Evolutionary conservation across 2,113 vertebrate species (phyloP).

Genomic region (Cygnus buccinator): DNA sequence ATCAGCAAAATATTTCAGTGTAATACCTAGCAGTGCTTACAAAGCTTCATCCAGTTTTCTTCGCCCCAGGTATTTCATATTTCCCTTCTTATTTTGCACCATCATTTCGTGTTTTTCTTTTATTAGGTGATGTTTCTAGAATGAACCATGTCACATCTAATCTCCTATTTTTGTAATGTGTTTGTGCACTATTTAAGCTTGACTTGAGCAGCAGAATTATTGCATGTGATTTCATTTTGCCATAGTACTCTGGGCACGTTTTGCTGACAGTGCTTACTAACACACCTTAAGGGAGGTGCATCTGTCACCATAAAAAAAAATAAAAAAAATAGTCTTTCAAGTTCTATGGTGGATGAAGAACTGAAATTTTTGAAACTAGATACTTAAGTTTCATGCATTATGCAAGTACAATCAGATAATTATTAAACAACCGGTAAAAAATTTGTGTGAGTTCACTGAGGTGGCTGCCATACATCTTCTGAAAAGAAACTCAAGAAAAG

Average conservation of each 20-base stretch:
- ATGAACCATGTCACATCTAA: slow-evolving; percentile 1
- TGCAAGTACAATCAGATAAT: not conserved
- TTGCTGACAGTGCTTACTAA: not conserved
- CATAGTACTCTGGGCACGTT: not conserved
- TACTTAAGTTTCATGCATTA: not conserved
- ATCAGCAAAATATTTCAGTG: not conserved
- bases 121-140: not conserved
- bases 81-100: not conserved
- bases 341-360: not conserved
- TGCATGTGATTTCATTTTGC: not conserved
- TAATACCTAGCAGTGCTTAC: not conserved
- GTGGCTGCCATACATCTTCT: fast-evolving
- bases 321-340: not conserved
- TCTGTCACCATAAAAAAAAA: not conserved
- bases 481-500: not conserved
- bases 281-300: not conserved
- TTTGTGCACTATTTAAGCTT: not conserved
- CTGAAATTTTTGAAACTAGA: not conserved
- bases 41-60: not conserved
- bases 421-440: not conserved
- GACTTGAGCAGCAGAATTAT: slow-evolving; percentile 1
- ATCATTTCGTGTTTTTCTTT: slow-evolving; percentile 1
- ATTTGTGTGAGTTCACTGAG: not conserved
- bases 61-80: not conserved
- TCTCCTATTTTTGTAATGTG: not conserved